These are phyloP conservation scores for Zaprionus bogoriensis DNA, from an alignment of 2,888 invertebrate genomes.

Conservation along the genomic window DNA sequence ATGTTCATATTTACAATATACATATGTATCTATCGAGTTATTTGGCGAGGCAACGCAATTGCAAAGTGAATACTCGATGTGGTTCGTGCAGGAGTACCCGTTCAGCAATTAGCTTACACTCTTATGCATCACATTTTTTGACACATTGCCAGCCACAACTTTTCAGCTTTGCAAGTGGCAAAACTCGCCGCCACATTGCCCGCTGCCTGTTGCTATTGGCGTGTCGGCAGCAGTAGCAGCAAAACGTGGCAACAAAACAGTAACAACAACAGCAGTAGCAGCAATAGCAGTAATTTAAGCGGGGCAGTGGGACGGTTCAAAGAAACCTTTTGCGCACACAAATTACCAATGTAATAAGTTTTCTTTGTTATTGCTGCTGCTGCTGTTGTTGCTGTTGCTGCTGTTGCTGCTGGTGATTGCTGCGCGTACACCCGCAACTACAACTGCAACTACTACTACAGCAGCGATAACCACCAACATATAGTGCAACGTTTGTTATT, in stretches of 20 bases:
- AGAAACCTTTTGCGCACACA: constrained; percentile 56
- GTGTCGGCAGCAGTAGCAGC: constrained; percentile 34
- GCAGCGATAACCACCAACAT: constrained; percentile 13
- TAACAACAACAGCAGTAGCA: constrained; percentile 9
- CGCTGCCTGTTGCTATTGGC: constrained; percentile 34
- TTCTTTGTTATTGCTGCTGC: constrained; percentile 21
- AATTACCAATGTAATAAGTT: constrained; percentile 59
- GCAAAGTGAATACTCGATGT: constrained; percentile 8
- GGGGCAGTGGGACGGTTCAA: constrained; percentile 53
- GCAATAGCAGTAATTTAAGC: constrained; percentile 32
- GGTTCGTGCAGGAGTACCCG: background rate
- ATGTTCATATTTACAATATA: too few species aligned
- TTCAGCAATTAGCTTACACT: constrained; percentile 45
- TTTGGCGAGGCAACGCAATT: background rate
- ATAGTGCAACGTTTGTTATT: too few species aligned
- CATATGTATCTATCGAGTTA: background rate
- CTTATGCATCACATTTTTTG: constrained; percentile 49
- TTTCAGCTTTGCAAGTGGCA: constrained; percentile 9
- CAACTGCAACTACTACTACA: background rate
- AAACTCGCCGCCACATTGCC: constrained; percentile 8
- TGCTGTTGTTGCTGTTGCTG: constrained; percentile 9
- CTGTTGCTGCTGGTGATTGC: constrained; percentile 41
- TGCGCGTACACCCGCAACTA: constrained; percentile 44
- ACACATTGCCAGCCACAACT: constrained; percentile 47
- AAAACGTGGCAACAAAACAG: background rate